These are phyloP conservation scores for Oedothorax gibbosus DNA, from an alignment of 1,140 invertebrate species.

Conservation along the genomic window DNA sequence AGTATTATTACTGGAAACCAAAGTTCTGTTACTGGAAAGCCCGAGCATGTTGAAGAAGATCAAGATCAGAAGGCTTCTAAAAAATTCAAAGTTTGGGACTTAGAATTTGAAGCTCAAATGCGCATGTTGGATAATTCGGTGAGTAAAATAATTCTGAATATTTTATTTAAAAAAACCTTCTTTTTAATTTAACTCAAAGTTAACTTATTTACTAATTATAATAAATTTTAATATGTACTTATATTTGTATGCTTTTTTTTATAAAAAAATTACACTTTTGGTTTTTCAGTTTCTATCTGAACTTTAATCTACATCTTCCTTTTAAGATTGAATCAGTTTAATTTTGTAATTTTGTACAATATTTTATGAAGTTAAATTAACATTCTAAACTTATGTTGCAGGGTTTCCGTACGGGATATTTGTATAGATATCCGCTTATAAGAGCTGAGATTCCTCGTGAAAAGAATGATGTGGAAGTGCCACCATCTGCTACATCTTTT, in stretches of 20 bases:
- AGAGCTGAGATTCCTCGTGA: slow-evolving; percentile 87
- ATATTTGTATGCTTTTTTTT: no score
- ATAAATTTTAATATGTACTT: not conserved
- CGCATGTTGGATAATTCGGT: slow-evolving; percentile 89
- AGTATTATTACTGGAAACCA: slow-evolving; percentile 66
- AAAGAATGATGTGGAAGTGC: slow-evolving; percentile 94
- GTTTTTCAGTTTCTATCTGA: not conserved
- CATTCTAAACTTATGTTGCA: slow-evolving; percentile 6
- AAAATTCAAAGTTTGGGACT: slow-evolving; percentile 88
- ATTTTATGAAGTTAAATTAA: slow-evolving; percentile 2
- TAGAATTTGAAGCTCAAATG: slow-evolving; percentile 98
- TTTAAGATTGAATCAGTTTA: not conserved
- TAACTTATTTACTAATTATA: not conserved
- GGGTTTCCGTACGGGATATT: slow-evolving; percentile 95
- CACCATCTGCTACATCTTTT: slow-evolving; percentile 91
- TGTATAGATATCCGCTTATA: slow-evolving; percentile 91
- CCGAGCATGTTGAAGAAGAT: slow-evolving; percentile 34
- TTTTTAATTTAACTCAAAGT: not conserved
- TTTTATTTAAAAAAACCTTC: not conserved
- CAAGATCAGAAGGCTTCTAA: slow-evolving; percentile 33
- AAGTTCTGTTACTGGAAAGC: slow-evolving; percentile 19
- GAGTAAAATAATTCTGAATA: slow-evolving; percentile 16
- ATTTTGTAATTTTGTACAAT: not conserved
- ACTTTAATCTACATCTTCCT: not conserved
- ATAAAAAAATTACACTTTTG: not conserved